phyloP scores from a whole-genome alignment of 2,797 vertebrate genomes.

The Erethizon dorsatum region DNA sequence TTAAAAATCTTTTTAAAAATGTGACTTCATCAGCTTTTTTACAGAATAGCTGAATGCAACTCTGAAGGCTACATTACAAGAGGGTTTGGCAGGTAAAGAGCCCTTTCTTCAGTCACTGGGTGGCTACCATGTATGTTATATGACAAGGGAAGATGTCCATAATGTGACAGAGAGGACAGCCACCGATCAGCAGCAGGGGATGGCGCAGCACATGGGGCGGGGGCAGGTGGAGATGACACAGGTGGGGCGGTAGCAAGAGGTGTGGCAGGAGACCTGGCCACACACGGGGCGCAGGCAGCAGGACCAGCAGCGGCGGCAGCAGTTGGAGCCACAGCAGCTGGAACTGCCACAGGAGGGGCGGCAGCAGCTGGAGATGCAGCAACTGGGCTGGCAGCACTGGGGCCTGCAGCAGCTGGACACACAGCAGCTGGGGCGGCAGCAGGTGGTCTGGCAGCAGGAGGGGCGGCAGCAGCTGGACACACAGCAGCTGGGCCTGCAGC shows the following conservation, averaged over 20 bases:
- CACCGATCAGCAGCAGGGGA: not conserved
- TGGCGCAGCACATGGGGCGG: slow-evolving; percentile 43
- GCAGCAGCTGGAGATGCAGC: not conserved
- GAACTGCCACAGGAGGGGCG: not conserved
- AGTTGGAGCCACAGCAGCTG: not conserved
- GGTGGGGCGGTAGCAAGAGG: not conserved
- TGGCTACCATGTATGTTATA: not conserved
- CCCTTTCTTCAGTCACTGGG: not conserved
- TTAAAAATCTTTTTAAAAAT: not conserved
- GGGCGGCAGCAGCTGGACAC: not conserved
- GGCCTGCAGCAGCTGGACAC: not conserved
- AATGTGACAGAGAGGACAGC: not conserved
- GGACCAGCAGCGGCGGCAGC: not conserved
- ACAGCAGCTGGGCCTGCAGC: not conserved
- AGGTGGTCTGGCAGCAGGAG: not conserved
- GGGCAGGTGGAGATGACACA: slow-evolving; percentile 54
- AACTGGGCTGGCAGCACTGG: not conserved
- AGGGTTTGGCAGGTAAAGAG: not conserved
- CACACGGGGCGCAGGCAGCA: not conserved
- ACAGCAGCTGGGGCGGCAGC: not conserved
- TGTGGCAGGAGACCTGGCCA: not conserved
- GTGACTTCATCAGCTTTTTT: not conserved
- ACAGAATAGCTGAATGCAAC: not conserved
- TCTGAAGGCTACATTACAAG: not conserved
- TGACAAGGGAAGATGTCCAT: not conserved